Evolutionary conservation across 2,888 invertebrate species (phyloP).

Genomic region (Autographa gamma): DNA sequence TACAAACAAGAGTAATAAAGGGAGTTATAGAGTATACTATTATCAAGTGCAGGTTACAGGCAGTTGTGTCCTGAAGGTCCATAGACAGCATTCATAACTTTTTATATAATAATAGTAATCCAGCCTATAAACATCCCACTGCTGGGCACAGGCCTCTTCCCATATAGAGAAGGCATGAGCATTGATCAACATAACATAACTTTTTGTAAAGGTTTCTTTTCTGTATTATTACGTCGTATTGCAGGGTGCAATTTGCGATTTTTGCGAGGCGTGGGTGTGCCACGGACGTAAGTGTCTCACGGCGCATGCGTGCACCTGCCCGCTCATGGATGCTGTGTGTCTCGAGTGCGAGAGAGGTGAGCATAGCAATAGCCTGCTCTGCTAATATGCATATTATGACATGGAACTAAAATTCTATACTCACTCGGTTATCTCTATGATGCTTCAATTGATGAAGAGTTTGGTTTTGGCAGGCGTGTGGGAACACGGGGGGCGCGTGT

Average conservation of each 20-base stretch:
- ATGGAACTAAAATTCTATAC: background rate
- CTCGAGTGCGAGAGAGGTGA: slow-evolving; percentile 95
- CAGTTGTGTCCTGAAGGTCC: no score
- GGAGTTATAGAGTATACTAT: no score
- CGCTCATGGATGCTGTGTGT: slow-evolving; percentile 96
- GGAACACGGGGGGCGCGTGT: slow-evolving; percentile 98
- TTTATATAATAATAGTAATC: no score
- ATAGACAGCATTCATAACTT: no score
- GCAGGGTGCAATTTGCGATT: slow-evolving; percentile 98
- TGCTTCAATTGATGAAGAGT: background rate
- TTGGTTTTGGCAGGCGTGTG: slow-evolving; percentile 91
- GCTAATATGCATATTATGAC: no score
- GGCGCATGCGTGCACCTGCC: slow-evolving; percentile 97
- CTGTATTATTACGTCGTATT: slow-evolving; percentile 21
- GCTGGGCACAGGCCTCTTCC: no score
- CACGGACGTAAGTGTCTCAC: slow-evolving; percentile 97
- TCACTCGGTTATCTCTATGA: no score
- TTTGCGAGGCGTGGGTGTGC: slow-evolving; percentile 99
- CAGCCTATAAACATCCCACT: no score
- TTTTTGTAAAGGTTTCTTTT: background rate
- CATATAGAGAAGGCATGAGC: no score
- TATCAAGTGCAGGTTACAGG: no score
- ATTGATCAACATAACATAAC: no score
- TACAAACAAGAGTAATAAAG: no score
- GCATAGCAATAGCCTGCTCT: background rate